phyloP scores from a whole-genome alignment of 1,140 invertebrate species.

The Uloborus diversus region DNA sequence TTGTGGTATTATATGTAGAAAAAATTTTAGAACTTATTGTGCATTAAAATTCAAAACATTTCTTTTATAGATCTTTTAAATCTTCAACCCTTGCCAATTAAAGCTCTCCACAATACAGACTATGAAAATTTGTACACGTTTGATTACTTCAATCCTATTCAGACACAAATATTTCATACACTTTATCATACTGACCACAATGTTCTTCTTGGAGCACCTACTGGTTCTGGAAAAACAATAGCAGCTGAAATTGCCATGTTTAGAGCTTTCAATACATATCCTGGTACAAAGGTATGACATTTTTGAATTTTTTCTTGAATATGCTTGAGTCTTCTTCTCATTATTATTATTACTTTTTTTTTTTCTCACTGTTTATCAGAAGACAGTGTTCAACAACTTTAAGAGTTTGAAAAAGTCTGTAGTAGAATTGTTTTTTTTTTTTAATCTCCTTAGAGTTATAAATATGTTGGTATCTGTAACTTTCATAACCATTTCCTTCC shows the following conservation, averaged over 20 bases:
- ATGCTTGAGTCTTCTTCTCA: background rate
- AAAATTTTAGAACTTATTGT: too few relatives aligned
- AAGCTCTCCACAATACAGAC: slow-evolving; percentile 78
- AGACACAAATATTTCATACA: slow-evolving; percentile 98
- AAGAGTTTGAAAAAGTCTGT: too few relatives aligned
- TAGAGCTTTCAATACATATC: slow-evolving; percentile 85
- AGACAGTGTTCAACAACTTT: background rate
- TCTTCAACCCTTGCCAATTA: slow-evolving; percentile 88
- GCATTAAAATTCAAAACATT: too few relatives aligned
- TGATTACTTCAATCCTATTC: slow-evolving; percentile 96
- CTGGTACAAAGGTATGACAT: slow-evolving; percentile 79
- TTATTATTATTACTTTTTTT: slow-evolving; percentile 1
- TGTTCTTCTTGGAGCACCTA: slow-evolving; percentile 94
- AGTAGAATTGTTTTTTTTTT: too few relatives aligned
- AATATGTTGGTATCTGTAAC: too few relatives aligned
- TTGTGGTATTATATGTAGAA: too few relatives aligned
- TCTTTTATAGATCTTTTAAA: slow-evolving; percentile 83
- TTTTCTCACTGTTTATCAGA: background rate
- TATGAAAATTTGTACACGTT: slow-evolving; percentile 90
- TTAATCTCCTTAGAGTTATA: too few relatives aligned
- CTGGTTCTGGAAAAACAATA: slow-evolving; percentile 98
- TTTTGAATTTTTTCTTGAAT: background rate
- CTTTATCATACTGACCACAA: slow-evolving; percentile 96
- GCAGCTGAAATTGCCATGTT: slow-evolving; percentile 98
- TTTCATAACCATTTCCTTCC: too few relatives aligned